Conservation (phyloP, 1,140 invertebrate genomes). For the Phymorhynchus buccinoides region DNA sequence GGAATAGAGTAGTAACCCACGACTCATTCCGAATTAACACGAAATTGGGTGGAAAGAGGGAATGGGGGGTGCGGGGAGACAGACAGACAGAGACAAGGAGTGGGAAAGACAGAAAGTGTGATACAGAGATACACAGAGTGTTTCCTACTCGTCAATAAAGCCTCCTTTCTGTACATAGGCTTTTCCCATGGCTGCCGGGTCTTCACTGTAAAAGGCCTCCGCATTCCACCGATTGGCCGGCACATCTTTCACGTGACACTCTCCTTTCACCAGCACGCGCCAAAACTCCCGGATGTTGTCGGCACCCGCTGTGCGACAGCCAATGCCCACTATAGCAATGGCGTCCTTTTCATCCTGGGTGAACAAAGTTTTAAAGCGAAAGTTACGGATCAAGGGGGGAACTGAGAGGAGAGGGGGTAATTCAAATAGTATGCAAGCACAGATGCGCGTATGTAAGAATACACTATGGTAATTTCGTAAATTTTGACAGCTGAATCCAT, state of each 20-base stretch:
- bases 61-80: too few species aligned
- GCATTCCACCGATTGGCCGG: constrained; percentile 56
- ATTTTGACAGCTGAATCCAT: too few species aligned
- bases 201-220: constrained; percentile 53
- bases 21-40: too few species aligned
- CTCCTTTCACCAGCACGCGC: constrained; percentile 58
- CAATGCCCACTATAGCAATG: constrained; percentile 52
- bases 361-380: too few species aligned
- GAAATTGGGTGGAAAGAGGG: too few species aligned
- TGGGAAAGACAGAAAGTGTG: not conserved
- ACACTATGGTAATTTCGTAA: too few species aligned
- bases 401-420: too few species aligned
- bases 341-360: not conserved
- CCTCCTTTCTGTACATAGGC: constrained; percentile 56
- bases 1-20: too few species aligned
- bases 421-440: too few species aligned
- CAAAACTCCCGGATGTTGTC: constrained; percentile 60
- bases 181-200: constrained; percentile 54
- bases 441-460: too few species aligned
- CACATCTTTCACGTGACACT: constrained; percentile 60
- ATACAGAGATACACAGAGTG: not conserved
- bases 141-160: constrained; percentile 51
- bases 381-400: too few species aligned
- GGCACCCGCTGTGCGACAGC: constrained; percentile 48
- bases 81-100: not conserved